Percentiles rank a stretch among this genome's conserved stretches.
phyloP scores from a whole-genome alignment of 2,888 invertebrate species.

The Xanthia icteritia region DNA sequence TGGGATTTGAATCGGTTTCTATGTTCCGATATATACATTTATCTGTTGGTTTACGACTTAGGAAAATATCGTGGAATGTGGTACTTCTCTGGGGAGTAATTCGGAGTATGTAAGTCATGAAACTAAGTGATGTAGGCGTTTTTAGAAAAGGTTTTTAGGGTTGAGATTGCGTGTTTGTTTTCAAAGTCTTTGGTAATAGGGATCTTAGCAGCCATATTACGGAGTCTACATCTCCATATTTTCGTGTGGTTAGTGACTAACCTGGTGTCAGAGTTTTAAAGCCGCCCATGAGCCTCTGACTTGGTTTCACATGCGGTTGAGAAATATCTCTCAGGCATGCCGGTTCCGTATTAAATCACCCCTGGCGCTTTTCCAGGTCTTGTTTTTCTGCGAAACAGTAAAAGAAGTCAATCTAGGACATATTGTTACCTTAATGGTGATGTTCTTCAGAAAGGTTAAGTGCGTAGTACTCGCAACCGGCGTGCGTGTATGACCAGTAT shows the following conservation, averaged over 20 bases:
- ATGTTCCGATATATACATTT: slow-evolving; percentile 64
- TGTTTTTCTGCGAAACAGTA: not conserved
- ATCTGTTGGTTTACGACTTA: slow-evolving; percentile 68
- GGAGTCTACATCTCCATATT: no score
- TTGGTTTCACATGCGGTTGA: no score
- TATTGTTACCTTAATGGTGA: not conserved
- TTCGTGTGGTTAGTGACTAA: no score
- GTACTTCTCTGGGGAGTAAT: slow-evolving; percentile 60
- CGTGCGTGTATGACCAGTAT: not conserved
- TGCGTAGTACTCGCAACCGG: not conserved
- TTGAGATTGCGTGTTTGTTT: slow-evolving; percentile 37
- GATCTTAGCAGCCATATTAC: no score
- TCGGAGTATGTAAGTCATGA: slow-evolving; percentile 64
- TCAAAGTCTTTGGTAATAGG: slow-evolving; percentile 23
- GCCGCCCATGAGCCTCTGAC: no score
- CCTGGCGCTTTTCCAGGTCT: not conserved
- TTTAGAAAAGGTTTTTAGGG: slow-evolving; percentile 37
- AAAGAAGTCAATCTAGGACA: not conserved
- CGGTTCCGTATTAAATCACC: not conserved
- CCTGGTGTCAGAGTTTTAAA: no score
- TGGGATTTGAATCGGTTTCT: slow-evolving; percentile 64
- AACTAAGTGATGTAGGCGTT: slow-evolving; percentile 67
- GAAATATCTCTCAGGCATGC: no score
- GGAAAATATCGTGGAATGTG: slow-evolving; percentile 61
- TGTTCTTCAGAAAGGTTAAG: not conserved